Conservation (phyloP, 2,113 vertebrate species). For the Melanerpes formicivorus region DNA sequence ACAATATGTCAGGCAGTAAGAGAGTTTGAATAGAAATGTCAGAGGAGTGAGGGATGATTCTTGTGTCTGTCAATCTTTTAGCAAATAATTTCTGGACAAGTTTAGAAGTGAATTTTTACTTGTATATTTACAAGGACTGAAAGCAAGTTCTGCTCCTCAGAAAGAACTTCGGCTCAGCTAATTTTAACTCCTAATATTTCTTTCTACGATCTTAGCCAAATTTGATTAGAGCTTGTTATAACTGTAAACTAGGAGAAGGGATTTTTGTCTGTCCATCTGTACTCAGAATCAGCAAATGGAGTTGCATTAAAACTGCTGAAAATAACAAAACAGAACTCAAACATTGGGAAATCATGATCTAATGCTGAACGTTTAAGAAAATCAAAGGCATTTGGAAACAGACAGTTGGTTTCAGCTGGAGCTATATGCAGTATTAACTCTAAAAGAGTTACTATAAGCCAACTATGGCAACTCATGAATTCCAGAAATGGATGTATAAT, state of each 20-base stretch:
- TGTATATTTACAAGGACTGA: neutral
- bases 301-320: neutral
- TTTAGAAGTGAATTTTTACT: neutral
- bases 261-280: neutral
- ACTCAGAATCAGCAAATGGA: neutral
- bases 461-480: neutral
- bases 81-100: neutral
- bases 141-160: neutral
- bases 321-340: neutral
- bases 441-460: slow-evolving; percentile 1
- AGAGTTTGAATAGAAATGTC: neutral
- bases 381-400: slow-evolving; percentile 5
- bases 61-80: neutral
- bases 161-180: neutral
- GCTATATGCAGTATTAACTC: neutral
- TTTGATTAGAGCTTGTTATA: neutral
- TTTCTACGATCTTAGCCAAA: neutral
- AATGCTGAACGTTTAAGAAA: neutral
- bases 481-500: slow-evolving; percentile 32
- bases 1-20: neutral
- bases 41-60: neutral
- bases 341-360: neutral
- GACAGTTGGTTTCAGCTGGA: slow-evolving; percentile 8
- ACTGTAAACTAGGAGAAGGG: neutral
- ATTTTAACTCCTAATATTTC: neutral